Evolutionary conservation across 2,888 invertebrate genomes (phyloP).

Genomic region (Parnassius glacialis): DNA sequence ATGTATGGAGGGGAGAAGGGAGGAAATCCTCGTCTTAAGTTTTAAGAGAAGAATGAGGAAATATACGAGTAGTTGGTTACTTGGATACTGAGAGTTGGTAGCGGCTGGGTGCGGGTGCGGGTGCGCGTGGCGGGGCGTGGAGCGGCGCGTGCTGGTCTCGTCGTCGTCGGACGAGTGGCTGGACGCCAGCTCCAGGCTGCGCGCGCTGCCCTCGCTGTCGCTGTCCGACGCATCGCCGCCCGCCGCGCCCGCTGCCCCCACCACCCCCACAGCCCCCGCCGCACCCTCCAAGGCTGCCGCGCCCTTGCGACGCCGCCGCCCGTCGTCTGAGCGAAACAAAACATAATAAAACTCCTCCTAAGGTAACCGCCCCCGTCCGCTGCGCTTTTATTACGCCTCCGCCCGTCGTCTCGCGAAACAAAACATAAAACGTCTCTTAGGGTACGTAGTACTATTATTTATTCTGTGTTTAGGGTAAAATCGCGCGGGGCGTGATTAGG

Average conservation of each 20-base stretch:
- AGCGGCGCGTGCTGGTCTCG: conserved; percentile 74
- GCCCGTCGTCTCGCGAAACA: conserved; percentile 48
- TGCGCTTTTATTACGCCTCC: conserved; percentile 55
- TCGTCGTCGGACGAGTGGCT: conserved; percentile 97
- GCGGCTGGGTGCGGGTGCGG: conserved; percentile 48
- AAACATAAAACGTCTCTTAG: not conserved
- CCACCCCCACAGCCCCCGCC: conserved; percentile 26
- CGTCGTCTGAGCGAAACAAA: conserved; percentile 45
- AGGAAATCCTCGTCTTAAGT: no score
- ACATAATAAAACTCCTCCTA: no score
- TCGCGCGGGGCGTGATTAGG: no score
- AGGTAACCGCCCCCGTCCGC: conserved; percentile 30
- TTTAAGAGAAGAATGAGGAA: no score
- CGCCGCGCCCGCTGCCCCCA: conserved; percentile 34
- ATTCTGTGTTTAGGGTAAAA: no score
- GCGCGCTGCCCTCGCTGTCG: conserved; percentile 90
- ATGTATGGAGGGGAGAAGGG: no score
- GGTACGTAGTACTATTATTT: no score
- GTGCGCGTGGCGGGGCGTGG: conserved; percentile 37
- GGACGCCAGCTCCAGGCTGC: conserved; percentile 94
- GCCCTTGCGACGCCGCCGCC: conserved; percentile 59
- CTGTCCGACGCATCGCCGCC: conserved; percentile 87
- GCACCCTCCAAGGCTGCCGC: conserved; percentile 30
- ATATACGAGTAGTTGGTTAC: no score
- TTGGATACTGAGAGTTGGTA: conserved; percentile 39